Conservation (phyloP, 2,113 vertebrate genomes). For the Platichthys stellatus region DNA sequence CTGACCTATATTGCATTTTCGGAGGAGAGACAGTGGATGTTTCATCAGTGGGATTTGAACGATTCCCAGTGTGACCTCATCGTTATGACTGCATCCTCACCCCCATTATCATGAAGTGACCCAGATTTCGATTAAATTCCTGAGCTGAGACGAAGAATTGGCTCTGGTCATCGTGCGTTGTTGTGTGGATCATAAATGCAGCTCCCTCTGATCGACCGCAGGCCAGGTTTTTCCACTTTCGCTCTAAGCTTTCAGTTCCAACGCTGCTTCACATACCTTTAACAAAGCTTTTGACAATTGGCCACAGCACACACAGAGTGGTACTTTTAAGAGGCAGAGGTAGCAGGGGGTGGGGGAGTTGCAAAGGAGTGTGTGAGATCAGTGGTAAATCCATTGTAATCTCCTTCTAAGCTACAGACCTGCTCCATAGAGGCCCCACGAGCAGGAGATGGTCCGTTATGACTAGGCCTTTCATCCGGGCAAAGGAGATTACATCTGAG, state of each 20-base stretch:
- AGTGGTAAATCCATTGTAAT: constrained; percentile 82
- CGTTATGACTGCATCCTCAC: constrained; percentile 56
- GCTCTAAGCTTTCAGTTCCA: constrained; percentile 53
- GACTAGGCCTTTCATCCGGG: constrained; percentile 79
- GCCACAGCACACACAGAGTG: constrained; percentile 24
- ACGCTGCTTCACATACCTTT: constrained; percentile 54
- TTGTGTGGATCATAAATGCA: constrained; percentile 43
- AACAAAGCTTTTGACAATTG: constrained; percentile 66
- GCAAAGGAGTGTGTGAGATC: constrained; percentile 78
- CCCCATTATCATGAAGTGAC: constrained; percentile 61
- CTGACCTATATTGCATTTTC: constrained; percentile 72
- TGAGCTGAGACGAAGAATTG: constrained; percentile 22
- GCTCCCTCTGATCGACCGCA: constrained; percentile 58
- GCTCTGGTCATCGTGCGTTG: constrained; percentile 15
- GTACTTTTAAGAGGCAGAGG: constrained; percentile 59
- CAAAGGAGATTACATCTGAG: constrained; percentile 83
- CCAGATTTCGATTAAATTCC: constrained; percentile 56
- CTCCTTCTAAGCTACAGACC: constrained; percentile 78
- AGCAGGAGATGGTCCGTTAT: constrained; percentile 80
- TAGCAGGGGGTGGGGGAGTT: constrained; percentile 43
- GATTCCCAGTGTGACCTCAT: constrained; percentile 65
- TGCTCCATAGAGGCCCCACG: constrained; percentile 71
- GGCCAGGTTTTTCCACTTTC: constrained; percentile 44
- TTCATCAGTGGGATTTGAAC: constrained; percentile 59
- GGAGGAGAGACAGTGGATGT: constrained; percentile 19